These are phyloP conservation scores for Hoplostethus atlanticus DNA, from an alignment of 2,797 vertebrate species.

Conservation along the genomic window DNA sequence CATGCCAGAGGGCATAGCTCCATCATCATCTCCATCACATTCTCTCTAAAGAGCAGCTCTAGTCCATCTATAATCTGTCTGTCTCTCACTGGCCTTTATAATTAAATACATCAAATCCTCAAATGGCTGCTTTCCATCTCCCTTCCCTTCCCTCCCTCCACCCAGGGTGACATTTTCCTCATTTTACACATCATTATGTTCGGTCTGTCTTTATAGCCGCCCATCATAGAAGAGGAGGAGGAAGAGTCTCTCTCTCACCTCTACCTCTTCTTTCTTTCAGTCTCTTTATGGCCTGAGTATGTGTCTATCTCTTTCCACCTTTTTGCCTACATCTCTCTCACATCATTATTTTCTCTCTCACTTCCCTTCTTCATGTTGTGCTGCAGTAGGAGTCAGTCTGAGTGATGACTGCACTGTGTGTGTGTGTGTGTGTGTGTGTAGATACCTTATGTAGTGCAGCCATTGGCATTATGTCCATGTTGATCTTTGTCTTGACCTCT, in stretches of 20 bases:
- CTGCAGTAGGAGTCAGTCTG: conserved; percentile 19
- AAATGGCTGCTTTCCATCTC: conserved; percentile 57
- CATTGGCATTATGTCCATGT: conserved; percentile 78
- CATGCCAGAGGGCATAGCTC: conserved; percentile 42
- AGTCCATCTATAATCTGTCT: conserved; percentile 1
- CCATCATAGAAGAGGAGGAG: conserved; percentile 51
- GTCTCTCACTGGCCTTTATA: conserved; percentile 34
- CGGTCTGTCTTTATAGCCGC: conserved; percentile 68
- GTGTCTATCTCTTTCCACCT: conserved; percentile 20
- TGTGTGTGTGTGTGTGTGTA: conserved; percentile 24
- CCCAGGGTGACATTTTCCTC: conserved; percentile 78
- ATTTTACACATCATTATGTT: conserved; percentile 85
- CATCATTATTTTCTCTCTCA: not conserved
- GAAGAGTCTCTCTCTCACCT: conserved; percentile 23
- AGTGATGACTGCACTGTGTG: conserved; percentile 1
- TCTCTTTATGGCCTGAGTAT: not conserved
- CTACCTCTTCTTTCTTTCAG: conserved; percentile 16
- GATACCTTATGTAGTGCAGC: conserved; percentile 83
- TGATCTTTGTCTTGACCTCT: conserved; percentile 55
- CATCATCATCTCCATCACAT: not conserved
- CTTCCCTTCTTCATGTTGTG: not conserved
- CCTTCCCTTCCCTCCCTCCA: conserved; percentile 14
- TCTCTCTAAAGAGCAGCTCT: not conserved
- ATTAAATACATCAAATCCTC: conserved; percentile 72
- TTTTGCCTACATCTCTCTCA: not conserved